Base-by-base conservation (phyloP, 2,113 vertebrate species). In the Struthio camelus region DNA sequence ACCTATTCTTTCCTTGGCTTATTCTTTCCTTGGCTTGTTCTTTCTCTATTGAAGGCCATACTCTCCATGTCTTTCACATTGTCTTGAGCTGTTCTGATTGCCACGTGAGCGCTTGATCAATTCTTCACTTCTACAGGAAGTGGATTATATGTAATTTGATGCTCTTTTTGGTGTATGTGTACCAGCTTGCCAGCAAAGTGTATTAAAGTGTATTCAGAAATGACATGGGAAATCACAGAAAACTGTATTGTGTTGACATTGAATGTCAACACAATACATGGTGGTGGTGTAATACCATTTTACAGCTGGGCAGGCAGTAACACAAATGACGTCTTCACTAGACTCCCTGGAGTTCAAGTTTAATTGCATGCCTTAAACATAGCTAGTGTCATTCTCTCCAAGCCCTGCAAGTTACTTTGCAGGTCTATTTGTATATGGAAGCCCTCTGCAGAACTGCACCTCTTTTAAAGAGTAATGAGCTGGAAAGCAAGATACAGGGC, bases 391-490 rank as follows among this genome's bases (percentile, higher is more conserved):
- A 9, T 25, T 58, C 12, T 7, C 32, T 15, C 38, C 58, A 13
- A 14, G 8, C 54, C 67, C 15, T 75, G 11, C 28, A 5, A 22
- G 16, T 54, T 84, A 34, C 48, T 18, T 54, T 91, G 36, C 25
- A 56, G 46, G 50, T 50, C 69, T 58, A 0, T 64, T 65, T 87
- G 58, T 18, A 2, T 85, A 75, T 58, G 61, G 71, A 56, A 94
- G 76, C 56, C 64, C 54, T 96, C 48, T 53, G 46, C 38, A 38
- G 71, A 79, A 73, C 0, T 87, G 30, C 24, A 25, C 20, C 79
- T 86, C 94, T 93, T 94, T 25, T 32, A 51, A 87, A 91, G 87
- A 89, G 50, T 78, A 69, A 95, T 91, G 90, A 94, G 84, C 51
- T 65, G 88, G 91, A 59, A 94, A 89, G 61, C 3, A 19, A 62